phyloP scores from a whole-genome alignment of 2,888 invertebrate species.

The Venusia cambrica region DNA sequence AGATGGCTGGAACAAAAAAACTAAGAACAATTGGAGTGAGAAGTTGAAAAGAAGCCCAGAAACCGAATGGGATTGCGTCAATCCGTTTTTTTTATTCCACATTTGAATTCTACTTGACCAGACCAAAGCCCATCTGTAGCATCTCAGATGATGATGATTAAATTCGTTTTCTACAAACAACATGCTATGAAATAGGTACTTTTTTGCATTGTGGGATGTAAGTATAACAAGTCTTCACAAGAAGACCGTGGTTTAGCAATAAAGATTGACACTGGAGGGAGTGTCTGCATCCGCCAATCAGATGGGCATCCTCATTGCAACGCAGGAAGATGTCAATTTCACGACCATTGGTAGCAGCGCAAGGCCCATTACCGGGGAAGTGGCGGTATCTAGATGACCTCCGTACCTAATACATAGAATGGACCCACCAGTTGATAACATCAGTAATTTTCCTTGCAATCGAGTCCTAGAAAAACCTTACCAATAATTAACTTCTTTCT shows the following conservation, averaged over 20 bases:
- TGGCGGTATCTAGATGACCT: constrained; percentile 11
- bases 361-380: constrained; percentile 9
- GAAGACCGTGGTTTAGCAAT: constrained; percentile 25
- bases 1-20: no score
- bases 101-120: constrained; percentile 45
- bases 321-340: constrained; percentile 58
- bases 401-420: constrained; percentile 9
- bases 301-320: constrained; percentile 66
- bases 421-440: not conserved
- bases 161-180: no score
- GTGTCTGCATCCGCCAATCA: constrained; percentile 62
- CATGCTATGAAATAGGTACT: constrained; percentile 16
- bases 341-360: constrained; percentile 15
- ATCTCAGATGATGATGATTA: no score
- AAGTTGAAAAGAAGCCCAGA: no score
- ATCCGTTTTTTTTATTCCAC: no score
- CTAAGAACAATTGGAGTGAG: no score
- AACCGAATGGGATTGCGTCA: no score
- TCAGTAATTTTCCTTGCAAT: no score
- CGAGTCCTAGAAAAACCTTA: no score
- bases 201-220: no score
- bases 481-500: no score
- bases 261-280: constrained; percentile 38
- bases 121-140: no score
- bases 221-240: constrained; percentile 3